A percentile compares a stretch with the other conserved stretches of the same genome.
These are phyloP conservation scores for Cirrhinus mrigala DNA, from an alignment of 2,797 vertebrate species.

Conservation along the genomic window DNA sequence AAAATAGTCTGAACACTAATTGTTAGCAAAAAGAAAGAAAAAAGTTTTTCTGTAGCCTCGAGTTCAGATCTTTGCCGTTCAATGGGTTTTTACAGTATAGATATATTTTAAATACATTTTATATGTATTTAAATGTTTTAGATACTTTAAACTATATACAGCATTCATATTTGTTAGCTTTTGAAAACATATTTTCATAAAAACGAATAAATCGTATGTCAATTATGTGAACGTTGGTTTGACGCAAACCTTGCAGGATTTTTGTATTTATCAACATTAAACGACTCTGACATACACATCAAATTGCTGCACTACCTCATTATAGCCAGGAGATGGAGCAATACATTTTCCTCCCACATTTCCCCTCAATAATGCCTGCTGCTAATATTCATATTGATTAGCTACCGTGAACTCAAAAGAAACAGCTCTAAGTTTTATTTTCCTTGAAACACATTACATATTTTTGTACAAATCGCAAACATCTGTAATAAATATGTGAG, in stretches of 20 bases:
- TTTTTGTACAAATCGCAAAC: neutral
- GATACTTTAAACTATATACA: neutral
- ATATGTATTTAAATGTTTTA: too few species aligned
- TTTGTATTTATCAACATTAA: neutral
- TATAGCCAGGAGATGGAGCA: constrained; percentile 37
- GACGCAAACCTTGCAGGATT: neutral
- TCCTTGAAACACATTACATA: neutral
- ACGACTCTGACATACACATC: neutral
- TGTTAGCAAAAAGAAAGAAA: neutral
- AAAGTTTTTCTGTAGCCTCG: neutral
- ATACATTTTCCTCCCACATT: neutral
- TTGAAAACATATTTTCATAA: too few species aligned
- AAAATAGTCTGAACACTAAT: neutral
- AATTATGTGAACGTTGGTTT: neutral
- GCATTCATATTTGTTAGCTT: neutral
- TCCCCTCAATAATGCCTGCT: neutral
- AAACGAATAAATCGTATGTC: neutral
- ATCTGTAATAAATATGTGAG: neutral
- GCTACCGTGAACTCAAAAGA: neutral
- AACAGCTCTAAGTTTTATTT: neutral
- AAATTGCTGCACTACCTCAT: neutral
- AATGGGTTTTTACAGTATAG: neutral
- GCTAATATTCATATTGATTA: neutral
- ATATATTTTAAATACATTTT: neutral
- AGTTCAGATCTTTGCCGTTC: neutral